Evolutionary conservation across 2,113 vertebrate species (phyloP).

Genomic region (Crotalus helleri): DNA sequence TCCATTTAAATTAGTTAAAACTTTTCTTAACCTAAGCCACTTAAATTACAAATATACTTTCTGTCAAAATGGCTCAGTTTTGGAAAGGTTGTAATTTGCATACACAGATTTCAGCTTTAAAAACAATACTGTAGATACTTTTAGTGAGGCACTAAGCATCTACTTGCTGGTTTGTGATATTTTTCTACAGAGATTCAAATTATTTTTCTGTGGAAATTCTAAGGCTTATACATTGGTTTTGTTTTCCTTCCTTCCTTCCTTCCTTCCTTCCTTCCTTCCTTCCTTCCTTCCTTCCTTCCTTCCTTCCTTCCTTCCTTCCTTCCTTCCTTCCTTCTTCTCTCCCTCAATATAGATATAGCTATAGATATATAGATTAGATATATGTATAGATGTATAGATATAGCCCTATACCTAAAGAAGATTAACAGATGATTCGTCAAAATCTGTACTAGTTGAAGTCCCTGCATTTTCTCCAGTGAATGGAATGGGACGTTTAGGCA

Average conservation of each 20-base stretch:
- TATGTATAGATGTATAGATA: background rate
- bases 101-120: background rate
- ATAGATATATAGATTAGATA: background rate
- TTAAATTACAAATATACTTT: background rate
- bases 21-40: background rate
- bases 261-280: too few species aligned
- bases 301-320: too few species aligned
- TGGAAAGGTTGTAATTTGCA: background rate
- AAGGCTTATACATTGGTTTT: background rate
- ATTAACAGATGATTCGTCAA: background rate
- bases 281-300: too few species aligned
- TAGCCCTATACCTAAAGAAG: background rate
- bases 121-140: background rate
- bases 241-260: too few species aligned
- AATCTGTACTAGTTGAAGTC: background rate
- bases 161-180: background rate
- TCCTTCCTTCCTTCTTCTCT: too few species aligned
- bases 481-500: too few species aligned
- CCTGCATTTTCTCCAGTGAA: background rate
- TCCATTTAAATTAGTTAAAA: background rate
- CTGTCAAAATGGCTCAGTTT: background rate
- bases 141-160: background rate
- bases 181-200: background rate
- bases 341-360: too few species aligned
- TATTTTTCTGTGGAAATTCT: background rate